Percentiles rank a stretch among this genome's conserved stretches.
Conservation (phyloP, 2,113 vertebrate genomes). For the Ailuropoda melanoleuca region DNA sequence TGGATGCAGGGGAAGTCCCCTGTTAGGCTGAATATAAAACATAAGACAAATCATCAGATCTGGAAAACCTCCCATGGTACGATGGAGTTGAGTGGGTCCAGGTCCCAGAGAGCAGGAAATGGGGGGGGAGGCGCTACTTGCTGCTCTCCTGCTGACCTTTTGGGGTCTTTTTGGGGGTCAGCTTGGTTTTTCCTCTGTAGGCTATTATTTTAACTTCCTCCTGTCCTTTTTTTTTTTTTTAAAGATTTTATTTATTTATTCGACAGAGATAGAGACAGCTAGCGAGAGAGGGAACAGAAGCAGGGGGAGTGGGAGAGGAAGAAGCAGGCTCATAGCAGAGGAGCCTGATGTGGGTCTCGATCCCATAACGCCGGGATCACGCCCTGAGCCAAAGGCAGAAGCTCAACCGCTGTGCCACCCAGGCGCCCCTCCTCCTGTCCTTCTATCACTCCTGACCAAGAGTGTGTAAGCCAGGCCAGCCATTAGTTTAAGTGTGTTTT, state of each 20-base stretch:
- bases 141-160: not conserved
- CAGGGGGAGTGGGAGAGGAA: no score
- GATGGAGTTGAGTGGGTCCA: not conserved
- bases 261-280: no score
- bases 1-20: not conserved
- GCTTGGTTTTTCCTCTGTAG: not conserved
- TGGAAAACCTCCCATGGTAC: not conserved
- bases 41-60: not conserved
- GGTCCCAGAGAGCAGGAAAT: not conserved
- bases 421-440: not conserved
- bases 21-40: not conserved
- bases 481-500: not conserved
- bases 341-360: no score
- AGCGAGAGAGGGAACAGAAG: no score
- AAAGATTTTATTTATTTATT: no score
- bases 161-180: not conserved
- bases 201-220: not conserved
- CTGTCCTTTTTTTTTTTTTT: no score
- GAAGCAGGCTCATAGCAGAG: no score
- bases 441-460: not conserved
- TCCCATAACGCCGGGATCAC: no score
- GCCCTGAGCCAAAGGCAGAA: no score
- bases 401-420: no score
- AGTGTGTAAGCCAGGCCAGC: not conserved
- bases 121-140: not conserved